Evolutionary conservation across 2,888 invertebrate genomes (phyloP), one percentile per base, ranked within the genome.

Genomic region (Enchytraeus crypticus): DNA sequence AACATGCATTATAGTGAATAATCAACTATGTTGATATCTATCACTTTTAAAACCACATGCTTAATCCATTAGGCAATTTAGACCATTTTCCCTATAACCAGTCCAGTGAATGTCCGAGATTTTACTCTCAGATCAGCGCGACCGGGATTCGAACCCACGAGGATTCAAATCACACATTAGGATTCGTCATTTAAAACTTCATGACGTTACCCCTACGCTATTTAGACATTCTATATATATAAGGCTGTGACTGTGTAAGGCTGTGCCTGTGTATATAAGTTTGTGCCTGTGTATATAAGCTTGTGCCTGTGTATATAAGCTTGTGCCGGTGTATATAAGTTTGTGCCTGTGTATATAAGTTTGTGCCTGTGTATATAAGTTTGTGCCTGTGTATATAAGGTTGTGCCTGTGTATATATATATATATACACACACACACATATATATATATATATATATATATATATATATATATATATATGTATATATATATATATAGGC

Each of bases 401-500:
- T 11, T 27, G 5, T 26, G 21, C 38, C 23, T 23, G 18, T 38
- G 27, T 21, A 55, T 45, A 46, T n/a, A 46, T 27, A 29, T 14
- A 46, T 27, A 23, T 56, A 29, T 46, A 56, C 45, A 14, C 45
- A 46, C n/a, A 18, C 29, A 43, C 18, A 30, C 26, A 56, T 56
- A 45, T 45, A 45, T 45, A 56, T n/a, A n/a, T n/a, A n/a, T 23
- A 56, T 45, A 45, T 45, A 45, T 27, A 45, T 38, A 27, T n/a
- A 26, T 45, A n/a, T 45, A 11, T 27, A 56, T 23, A 23, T 56
- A 43, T 45, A 45, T 45, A 26, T 38, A 27, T 26, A 56, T 56
- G 14, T 43, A 45, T 45, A 45, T 56, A 45, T 29, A 38, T 46
- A 45, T 45, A 45, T 38, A 45, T 56, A 26, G n/a, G n/a, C n/a